phyloP scores from a whole-genome alignment of 2,888 invertebrate species.

The Andrena praecox region DNA sequence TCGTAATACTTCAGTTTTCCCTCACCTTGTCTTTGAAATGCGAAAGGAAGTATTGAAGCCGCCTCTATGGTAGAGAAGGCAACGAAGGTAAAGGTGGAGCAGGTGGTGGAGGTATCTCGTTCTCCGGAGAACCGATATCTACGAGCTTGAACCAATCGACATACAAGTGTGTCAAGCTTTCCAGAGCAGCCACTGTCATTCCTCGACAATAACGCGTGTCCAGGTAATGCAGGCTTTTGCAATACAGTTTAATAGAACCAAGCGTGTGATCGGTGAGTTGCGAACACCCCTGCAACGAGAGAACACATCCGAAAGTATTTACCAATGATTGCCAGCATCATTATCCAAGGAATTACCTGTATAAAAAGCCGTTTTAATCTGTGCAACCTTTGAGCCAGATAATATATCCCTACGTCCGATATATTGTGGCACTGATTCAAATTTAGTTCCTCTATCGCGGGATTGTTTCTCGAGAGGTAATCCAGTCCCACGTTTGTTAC shows the following conservation, averaged over 20 bases:
- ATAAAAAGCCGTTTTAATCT: constrained; percentile 87
- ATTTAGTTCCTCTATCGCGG: constrained; percentile 89
- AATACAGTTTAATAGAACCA: constrained; percentile 85
- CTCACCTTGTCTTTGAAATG: constrained; percentile 45
- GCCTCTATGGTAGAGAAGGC: constrained; percentile 42
- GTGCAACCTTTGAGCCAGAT: constrained; percentile 84
- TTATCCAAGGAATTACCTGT: constrained; percentile 83
- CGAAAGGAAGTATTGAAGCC: constrained; percentile 42
- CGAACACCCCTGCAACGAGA: constrained; percentile 87
- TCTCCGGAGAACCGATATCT: constrained; percentile 44
- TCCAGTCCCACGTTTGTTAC: constrained; percentile 89
- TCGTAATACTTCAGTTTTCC: constrained; percentile 43
- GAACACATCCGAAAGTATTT: background rate
- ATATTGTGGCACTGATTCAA: constrained; percentile 89
- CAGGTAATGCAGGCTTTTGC: constrained; percentile 86
- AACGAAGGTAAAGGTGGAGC: constrained; percentile 64
- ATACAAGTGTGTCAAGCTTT: constrained; percentile 64
- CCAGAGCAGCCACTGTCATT: constrained; percentile 84
- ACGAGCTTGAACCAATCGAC: constrained; percentile 70
- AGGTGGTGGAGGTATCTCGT: constrained; percentile 50
- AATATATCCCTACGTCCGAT: constrained; percentile 88
- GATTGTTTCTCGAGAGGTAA: constrained; percentile 88
- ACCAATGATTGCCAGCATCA: background rate
- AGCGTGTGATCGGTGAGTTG: constrained; percentile 87
- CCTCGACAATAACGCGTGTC: constrained; percentile 87